Conservation (phyloP, 1,140 invertebrate genomes). For the Odontomachus brunneus region DNA sequence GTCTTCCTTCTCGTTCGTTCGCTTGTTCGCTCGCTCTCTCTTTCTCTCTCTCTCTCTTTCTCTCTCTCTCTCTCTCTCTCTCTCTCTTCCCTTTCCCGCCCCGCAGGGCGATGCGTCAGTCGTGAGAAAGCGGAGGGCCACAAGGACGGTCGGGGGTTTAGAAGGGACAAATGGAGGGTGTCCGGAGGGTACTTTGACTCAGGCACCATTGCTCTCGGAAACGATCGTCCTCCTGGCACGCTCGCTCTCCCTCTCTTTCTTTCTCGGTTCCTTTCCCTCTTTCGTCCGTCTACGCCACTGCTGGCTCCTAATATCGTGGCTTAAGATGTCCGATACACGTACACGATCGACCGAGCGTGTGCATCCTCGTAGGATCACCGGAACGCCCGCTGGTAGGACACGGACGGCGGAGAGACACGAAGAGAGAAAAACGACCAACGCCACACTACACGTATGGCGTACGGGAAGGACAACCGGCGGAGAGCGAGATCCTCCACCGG, state of each 20-base stretch:
- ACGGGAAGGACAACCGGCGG: background rate
- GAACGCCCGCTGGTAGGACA: slow-evolving; percentile 20
- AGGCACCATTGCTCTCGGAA: slow-evolving; percentile 69
- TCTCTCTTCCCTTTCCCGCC: slow-evolving; percentile 47
- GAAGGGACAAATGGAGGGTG: slow-evolving; percentile 73
- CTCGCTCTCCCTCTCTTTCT: slow-evolving; percentile 35
- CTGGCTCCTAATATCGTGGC: slow-evolving; percentile 68
- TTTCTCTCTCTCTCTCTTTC: slow-evolving; percentile 33
- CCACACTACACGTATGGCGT: background rate
- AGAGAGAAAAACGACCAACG: slow-evolving; percentile 21
- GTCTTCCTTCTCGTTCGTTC: slow-evolving; percentile 44
- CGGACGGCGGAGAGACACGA: background rate
- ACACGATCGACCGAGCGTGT: slow-evolving; percentile 63
- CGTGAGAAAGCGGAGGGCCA: slow-evolving; percentile 68
- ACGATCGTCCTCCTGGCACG: slow-evolving; percentile 32
- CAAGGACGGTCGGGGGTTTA: slow-evolving; percentile 62
- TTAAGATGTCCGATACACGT: slow-evolving; percentile 73
- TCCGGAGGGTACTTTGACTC: slow-evolving; percentile 72
- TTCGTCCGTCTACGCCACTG: slow-evolving; percentile 27
- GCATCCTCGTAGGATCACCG: slow-evolving; percentile 50
- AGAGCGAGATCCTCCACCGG: slow-evolving; percentile 35
- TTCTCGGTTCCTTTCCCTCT: slow-evolving; percentile 15
- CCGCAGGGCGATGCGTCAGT: slow-evolving; percentile 69
- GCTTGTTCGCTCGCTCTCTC: slow-evolving; percentile 23
- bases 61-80: background rate